These are phyloP conservation scores for Melanostoma scalare DNA, from an alignment of 2,888 invertebrate genomes.

Conservation along the genomic window DNA sequence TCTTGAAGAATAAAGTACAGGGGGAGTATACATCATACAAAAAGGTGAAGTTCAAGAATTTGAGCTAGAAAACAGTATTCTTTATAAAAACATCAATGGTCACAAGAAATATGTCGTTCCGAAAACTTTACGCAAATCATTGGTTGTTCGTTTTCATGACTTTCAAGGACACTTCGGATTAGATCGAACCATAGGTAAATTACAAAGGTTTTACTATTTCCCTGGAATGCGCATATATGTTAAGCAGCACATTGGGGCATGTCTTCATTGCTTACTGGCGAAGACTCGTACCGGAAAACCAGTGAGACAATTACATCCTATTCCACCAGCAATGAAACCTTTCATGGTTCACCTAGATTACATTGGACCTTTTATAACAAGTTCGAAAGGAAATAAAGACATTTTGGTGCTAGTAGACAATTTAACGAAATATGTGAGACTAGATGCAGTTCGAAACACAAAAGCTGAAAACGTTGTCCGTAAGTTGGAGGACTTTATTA, in stretches of 20 bases:
- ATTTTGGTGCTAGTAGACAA: background rate
- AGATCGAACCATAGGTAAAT: constrained; percentile 53
- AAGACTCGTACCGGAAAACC: no score
- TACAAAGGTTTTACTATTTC: constrained; percentile 68
- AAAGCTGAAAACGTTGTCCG: constrained; percentile 32
- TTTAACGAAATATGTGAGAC: constrained; percentile 47
- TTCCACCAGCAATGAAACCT: no score
- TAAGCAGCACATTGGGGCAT: constrained; percentile 46
- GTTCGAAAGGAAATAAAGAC: background rate
- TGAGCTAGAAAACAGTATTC: background rate
- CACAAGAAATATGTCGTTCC: constrained; percentile 54
- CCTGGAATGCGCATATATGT: constrained; percentile 53
- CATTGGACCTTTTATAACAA: constrained; percentile 66
- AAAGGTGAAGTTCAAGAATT: constrained; percentile 22
- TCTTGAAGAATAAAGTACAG: background rate
- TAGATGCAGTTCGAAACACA: constrained; percentile 51
- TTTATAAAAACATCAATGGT: background rate
- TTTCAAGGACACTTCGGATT: constrained; percentile 62
- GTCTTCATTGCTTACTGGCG: constrained; percentile 36
- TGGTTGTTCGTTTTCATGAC: constrained; percentile 57
- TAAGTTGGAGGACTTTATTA: constrained; percentile 35
- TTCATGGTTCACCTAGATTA: constrained; percentile 71
- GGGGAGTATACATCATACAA: constrained; percentile 7
- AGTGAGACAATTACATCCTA: no score
- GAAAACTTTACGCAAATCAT: constrained; percentile 45